Evolutionary conservation across 2,888 invertebrate species (phyloP).

Genomic region (Dilophus febrilis): DNA sequence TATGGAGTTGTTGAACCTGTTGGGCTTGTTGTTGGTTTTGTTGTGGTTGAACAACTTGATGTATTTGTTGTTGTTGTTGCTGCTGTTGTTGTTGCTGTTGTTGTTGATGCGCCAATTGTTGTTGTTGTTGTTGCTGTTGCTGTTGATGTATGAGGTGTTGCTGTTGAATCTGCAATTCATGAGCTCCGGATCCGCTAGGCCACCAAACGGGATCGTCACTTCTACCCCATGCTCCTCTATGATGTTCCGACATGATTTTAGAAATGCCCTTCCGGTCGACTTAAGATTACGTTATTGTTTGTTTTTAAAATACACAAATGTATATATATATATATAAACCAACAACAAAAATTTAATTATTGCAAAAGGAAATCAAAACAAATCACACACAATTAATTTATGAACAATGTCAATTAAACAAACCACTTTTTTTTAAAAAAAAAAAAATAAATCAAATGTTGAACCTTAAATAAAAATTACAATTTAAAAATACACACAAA

Average conservation of each 20-base stretch:
- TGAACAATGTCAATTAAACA: no score
- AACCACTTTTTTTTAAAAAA: no score
- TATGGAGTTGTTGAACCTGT: slow-evolving; percentile 30
- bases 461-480: no score
- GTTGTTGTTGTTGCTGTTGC: slow-evolving; percentile 26
- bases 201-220: slow-evolving; percentile 41
- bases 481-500: no score
- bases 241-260: slow-evolving; percentile 42
- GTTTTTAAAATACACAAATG: slow-evolving; percentile 4
- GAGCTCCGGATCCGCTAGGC: slow-evolving; percentile 38
- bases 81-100: slow-evolving; percentile 32
- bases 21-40: slow-evolving; percentile 32
- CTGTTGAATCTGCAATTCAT: slow-evolving; percentile 33
- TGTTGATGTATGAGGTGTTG: slow-evolving; percentile 36
- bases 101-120: slow-evolving; percentile 31
- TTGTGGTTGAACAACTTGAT: no score
- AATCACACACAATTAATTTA: no score
- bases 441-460: no score
- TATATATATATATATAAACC: no score
- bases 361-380: no score
- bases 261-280: slow-evolving; percentile 14
- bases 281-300: background rate
- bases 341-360: no score
- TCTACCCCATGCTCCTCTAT: slow-evolving; percentile 45
- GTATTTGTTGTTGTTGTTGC: slow-evolving; percentile 30